phyloP scores from a whole-genome alignment of 1,140 invertebrate species.

The Conus betulinus region DNA sequence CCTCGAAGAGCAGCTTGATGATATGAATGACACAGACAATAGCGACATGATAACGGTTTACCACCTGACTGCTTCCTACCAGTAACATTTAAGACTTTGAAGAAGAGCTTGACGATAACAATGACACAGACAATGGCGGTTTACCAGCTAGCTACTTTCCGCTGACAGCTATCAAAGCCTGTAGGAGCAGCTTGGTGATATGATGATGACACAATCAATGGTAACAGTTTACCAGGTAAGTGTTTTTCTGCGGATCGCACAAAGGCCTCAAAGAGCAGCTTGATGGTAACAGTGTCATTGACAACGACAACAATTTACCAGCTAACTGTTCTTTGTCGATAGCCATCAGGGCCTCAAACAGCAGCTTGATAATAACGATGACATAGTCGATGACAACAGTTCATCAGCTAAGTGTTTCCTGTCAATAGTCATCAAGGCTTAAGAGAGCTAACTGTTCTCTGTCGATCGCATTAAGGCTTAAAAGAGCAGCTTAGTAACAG shows the following conservation, averaged over 20 bases:
- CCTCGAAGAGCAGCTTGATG: slow-evolving; percentile 82
- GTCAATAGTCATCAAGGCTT: slow-evolving; percentile 80
- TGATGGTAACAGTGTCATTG: not conserved
- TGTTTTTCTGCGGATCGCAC: too few relatives aligned
- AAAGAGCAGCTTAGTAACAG: too few relatives aligned
- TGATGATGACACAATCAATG: not conserved
- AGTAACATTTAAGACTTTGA: slow-evolving; percentile 80
- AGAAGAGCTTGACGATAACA: slow-evolving; percentile 79
- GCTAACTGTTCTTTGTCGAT: not conserved
- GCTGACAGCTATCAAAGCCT: slow-evolving; percentile 74
- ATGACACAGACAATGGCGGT: not conserved
- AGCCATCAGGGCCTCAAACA: not conserved
- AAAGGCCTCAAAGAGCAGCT: not conserved
- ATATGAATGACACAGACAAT: slow-evolving; percentile 48
- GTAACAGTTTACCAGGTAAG: not conserved
- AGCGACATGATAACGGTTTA: slow-evolving; percentile 46
- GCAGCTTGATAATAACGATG: not conserved
- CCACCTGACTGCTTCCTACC: slow-evolving; percentile 81
- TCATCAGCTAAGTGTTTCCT: slow-evolving; percentile 80
- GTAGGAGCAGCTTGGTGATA: not conserved
- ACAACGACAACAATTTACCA: not conserved
- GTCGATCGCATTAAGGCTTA: too few relatives aligned
- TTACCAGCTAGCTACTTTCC: slow-evolving; percentile 80
- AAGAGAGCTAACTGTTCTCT: too few relatives aligned
- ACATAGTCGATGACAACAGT: not conserved